These are phyloP conservation scores for Sebastolobus altivelis DNA, from an alignment of 2,797 vertebrate species.

Conservation along the genomic window DNA sequence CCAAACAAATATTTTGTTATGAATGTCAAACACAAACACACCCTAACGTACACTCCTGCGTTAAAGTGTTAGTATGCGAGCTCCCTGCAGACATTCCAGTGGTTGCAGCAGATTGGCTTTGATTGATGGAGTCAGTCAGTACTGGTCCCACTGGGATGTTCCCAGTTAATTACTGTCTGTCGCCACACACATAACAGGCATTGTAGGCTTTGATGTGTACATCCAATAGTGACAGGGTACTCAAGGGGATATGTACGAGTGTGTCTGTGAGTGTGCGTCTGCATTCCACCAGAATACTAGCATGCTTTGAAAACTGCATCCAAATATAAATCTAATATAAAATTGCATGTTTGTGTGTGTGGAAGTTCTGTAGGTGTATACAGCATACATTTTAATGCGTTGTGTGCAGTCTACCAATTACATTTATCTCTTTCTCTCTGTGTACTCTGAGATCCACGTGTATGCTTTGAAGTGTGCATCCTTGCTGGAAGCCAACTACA, in stretches of 20 bases:
- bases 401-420: constrained; percentile 9
- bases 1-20: constrained; percentile 38
- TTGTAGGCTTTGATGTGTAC: constrained; percentile 67
- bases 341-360: constrained; percentile 6
- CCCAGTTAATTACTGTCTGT: constrained; percentile 80
- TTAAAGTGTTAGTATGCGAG: constrained; percentile 36
- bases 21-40: constrained; percentile 16
- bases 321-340: not conserved
- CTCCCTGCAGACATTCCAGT: constrained; percentile 76
- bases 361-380: constrained; percentile 1
- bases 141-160: constrained; percentile 75
- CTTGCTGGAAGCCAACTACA: constrained; percentile 34
- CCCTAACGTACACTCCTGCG: not conserved
- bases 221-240: constrained; percentile 55
- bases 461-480: constrained; percentile 38
- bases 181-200: constrained; percentile 70
- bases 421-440: not conserved
- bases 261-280: constrained; percentile 26
- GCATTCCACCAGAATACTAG: constrained; percentile 38
- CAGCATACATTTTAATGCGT: constrained; percentile 2
- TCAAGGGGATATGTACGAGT: constrained; percentile 33
- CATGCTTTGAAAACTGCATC: constrained; percentile 37
- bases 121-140: constrained; percentile 75
- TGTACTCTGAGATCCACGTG: not conserved
- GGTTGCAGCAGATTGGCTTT: constrained; percentile 64